Percentiles rank a stretch among this genome's conserved stretches.
Conservation (phyloP, 2,113 vertebrate genomes). For the Leptobrachium ailaonicum region DNA sequence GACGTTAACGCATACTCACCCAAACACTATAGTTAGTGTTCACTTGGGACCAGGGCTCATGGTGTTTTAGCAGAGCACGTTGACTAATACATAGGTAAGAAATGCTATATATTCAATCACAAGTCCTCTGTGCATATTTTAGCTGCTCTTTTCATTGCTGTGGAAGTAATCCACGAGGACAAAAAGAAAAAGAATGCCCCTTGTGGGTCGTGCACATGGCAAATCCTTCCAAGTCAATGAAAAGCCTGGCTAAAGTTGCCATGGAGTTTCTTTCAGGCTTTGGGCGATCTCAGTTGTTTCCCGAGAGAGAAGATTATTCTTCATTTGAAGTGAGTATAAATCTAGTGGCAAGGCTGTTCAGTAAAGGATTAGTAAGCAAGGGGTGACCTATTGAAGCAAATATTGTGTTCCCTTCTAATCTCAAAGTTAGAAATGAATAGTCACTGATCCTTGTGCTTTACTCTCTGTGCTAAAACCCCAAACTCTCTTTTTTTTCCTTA, state of each 20-base stretch:
- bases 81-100: neutral
- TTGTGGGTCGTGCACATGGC: slow-evolving; percentile 26
- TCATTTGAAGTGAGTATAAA: slow-evolving; percentile 56
- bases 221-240: slow-evolving; percentile 52
- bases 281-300: slow-evolving; percentile 55
- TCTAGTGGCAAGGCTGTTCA: slow-evolving; percentile 57
- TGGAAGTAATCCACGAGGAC: slow-evolving; percentile 50
- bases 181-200: slow-evolving; percentile 51
- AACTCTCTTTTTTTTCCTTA: slow-evolving; percentile 47
- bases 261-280: slow-evolving; percentile 51
- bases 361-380: slow-evolving; percentile 59
- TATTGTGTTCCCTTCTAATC: slow-evolving; percentile 50
- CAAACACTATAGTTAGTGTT: too few relatives aligned
- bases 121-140: slow-evolving; percentile 29
- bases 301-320: slow-evolving; percentile 57
- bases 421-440: neutral
- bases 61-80: neutral
- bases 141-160: slow-evolving; percentile 58
- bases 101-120: slow-evolving; percentile 13
- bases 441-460: too few relatives aligned
- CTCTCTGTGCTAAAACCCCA: slow-evolving; percentile 7
- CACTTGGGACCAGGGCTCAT: too few relatives aligned
- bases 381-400: slow-evolving; percentile 53
- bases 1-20: too few relatives aligned
- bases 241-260: slow-evolving; percentile 46